Percentiles rank a stretch among this genome's conserved stretches.
Conservation (phyloP, 1,140 invertebrate genomes). For the Ceratoteleas bidentatus region DNA sequence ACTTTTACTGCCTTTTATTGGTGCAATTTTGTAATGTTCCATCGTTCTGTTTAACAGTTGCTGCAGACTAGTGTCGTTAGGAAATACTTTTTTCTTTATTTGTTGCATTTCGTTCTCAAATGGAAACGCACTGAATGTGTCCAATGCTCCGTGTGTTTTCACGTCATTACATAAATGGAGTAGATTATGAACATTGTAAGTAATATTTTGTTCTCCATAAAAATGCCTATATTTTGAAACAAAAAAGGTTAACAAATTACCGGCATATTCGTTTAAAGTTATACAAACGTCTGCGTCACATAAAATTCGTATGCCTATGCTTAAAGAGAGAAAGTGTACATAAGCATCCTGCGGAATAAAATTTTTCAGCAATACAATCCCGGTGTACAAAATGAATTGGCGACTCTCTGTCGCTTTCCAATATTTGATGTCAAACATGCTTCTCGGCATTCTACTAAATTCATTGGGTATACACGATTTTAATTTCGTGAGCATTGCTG, state of each 20-base stretch:
- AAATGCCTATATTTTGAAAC: background rate
- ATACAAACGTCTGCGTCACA: background rate
- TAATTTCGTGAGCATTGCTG: background rate
- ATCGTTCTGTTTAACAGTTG: too few relatives aligned
- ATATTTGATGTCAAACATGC: background rate
- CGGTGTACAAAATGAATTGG: background rate
- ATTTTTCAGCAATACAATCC: background rate
- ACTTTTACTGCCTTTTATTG: too few relatives aligned
- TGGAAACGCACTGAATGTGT: too few relatives aligned
- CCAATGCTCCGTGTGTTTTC: too few relatives aligned
- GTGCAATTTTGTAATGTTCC: too few relatives aligned
- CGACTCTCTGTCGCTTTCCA: background rate
- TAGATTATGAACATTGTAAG: background rate
- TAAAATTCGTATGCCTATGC: background rate
- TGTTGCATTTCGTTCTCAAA: too few relatives aligned
- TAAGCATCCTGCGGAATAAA: background rate
- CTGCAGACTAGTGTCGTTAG: too few relatives aligned
- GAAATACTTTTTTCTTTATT: too few relatives aligned
- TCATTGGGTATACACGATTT: background rate
- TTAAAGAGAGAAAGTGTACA: background rate
- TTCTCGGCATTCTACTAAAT: background rate
- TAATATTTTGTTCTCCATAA: background rate
- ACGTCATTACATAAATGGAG: too few relatives aligned
- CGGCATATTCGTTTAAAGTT: background rate
- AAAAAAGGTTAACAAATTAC: background rate